phyloP scores from a whole-genome alignment of 2,113 vertebrate species.

The Oreocharis arfaki region DNA sequence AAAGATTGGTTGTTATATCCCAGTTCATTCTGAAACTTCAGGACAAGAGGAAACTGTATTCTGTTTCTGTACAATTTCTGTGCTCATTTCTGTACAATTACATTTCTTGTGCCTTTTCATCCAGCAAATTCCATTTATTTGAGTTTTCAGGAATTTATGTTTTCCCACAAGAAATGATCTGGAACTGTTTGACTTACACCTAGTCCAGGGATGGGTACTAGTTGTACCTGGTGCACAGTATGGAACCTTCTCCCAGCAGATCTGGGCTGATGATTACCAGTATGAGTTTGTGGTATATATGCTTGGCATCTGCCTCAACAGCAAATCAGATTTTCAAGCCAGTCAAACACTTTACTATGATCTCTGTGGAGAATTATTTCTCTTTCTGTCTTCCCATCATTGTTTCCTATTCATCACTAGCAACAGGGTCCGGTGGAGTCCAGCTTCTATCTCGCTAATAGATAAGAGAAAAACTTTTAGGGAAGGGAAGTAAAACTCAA shows the following conservation, averaged over 20 bases:
- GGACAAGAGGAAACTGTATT: not conserved
- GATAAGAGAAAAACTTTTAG: not conserved
- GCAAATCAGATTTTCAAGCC: not conserved
- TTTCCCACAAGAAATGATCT: not conserved
- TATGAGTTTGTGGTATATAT: not conserved
- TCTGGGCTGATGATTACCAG: not conserved
- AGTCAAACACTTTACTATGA: not conserved
- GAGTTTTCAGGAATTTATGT: not conserved
- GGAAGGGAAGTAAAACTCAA: not conserved
- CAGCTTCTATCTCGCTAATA: not conserved
- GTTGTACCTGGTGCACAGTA: not conserved
- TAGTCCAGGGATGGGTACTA: not conserved
- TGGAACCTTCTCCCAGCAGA: not conserved
- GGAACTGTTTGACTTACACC: not conserved
- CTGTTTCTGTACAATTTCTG: not conserved
- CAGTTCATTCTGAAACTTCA: not conserved
- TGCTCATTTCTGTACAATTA: not conserved
- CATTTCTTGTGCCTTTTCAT: not conserved
- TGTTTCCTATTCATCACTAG: not conserved
- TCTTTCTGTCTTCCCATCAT: not conserved
- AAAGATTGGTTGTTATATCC: not conserved
- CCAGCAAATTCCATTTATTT: not conserved
- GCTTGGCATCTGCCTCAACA: not conserved
- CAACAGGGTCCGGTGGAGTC: not conserved
- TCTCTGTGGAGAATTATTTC: not conserved